These are phyloP conservation scores for Vimba vimba DNA, from an alignment of 2,113 vertebrate genomes.

Conservation along the genomic window DNA sequence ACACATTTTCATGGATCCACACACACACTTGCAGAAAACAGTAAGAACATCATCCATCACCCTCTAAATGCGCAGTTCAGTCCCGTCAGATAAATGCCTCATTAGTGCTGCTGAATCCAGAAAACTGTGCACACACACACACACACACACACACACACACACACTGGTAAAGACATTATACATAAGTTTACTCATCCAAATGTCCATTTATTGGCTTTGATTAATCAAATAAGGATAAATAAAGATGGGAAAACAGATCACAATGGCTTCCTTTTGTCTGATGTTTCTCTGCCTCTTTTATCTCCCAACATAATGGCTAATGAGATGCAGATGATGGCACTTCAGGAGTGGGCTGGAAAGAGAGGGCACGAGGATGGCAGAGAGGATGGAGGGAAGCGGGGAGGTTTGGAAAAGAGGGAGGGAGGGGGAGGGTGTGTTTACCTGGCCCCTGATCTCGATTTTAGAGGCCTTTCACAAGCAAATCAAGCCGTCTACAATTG, in stretches of 20 bases:
- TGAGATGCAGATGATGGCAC: conserved; percentile 55
- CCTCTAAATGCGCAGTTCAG: conserved; percentile 49
- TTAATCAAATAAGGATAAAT: conserved; percentile 42
- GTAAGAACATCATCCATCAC: conserved; percentile 54
- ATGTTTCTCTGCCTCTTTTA: conserved; percentile 19
- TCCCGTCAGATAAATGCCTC: conserved; percentile 55
- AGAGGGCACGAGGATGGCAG: conserved; percentile 23
- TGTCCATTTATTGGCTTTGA: conserved; percentile 49
- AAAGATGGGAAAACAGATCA: conserved; percentile 42
- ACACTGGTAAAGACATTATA: conserved; percentile 38
- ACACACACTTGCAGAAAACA: conserved; percentile 13
- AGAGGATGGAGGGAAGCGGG: not conserved
- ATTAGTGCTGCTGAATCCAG: conserved; percentile 56
- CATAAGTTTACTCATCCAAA: conserved; percentile 43
- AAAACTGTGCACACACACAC: conserved; percentile 4
- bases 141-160: conserved; percentile 24
- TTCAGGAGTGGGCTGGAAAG: conserved; percentile 44
- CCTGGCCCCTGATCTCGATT: conserved; percentile 47
- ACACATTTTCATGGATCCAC: conserved; percentile 41
- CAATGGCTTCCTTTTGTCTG: conserved; percentile 9
- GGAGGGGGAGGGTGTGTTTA: conserved; percentile 9
- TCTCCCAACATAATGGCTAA: conserved; percentile 21
- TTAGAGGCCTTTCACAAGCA: conserved; percentile 49
- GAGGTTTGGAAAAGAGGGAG: not conserved
- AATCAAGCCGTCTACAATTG: conserved; percentile 42